These are phyloP conservation scores for Meandrusa payeni DNA, from an alignment of 2,888 invertebrate species.

Conservation along the genomic window DNA sequence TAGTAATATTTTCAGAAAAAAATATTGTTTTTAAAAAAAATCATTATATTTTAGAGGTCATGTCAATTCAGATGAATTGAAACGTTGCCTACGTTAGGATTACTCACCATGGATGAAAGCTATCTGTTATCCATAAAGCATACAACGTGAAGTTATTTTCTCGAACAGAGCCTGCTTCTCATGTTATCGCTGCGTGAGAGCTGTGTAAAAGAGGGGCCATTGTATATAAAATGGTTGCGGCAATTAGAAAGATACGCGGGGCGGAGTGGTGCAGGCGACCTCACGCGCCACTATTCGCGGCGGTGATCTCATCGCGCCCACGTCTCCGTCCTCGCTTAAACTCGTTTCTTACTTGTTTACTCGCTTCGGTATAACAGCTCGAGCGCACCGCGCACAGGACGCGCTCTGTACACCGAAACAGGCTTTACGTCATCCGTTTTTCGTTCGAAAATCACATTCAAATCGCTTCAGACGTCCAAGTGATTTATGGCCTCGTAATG, in stretches of 20 bases:
- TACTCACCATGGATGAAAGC: too few relatives aligned
- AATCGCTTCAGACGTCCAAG: too few relatives aligned
- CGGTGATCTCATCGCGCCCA: conserved; percentile 72
- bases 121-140: neutral
- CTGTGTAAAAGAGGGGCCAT: conserved; percentile 44
- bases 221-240: conserved; percentile 59
- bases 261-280: conserved; percentile 71
- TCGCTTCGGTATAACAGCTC: conserved; percentile 62
- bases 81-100: too few relatives aligned
- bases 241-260: conserved; percentile 72
- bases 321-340: conserved; percentile 76
- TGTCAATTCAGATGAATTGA: too few relatives aligned
- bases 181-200: conserved; percentile 32
- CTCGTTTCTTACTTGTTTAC: conserved; percentile 78
- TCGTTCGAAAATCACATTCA: conserved; percentile 6
- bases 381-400: conserved; percentile 61
- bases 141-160: conserved; percentile 14
- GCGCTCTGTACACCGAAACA: conserved; percentile 47
- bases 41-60: too few relatives aligned
- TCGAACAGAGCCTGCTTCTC: conserved; percentile 35
- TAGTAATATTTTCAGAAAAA: too few relatives aligned
- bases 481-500: too few relatives aligned
- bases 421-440: conserved; percentile 55
- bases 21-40: too few relatives aligned
- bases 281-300: conserved; percentile 63